phyloP scores from a whole-genome alignment of 2,888 invertebrate species.

The Alsophila aescularia region DNA sequence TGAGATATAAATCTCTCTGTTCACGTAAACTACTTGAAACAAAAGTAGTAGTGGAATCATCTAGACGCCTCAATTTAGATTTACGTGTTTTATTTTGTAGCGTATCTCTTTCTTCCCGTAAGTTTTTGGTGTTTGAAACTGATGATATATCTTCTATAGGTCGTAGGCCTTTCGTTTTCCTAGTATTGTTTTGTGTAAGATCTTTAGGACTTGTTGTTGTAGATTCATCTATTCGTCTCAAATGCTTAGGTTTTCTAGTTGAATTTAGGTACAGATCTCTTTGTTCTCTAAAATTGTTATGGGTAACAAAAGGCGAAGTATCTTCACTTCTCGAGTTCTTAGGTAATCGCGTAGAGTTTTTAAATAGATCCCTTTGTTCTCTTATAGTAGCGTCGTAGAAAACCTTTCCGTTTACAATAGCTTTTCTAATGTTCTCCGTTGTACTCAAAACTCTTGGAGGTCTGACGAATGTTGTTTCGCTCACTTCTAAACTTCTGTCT shows the following conservation, averaged over 20 bases:
- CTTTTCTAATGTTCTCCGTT: constrained; percentile 74
- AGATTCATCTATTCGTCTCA: constrained; percentile 18
- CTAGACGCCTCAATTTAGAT: constrained; percentile 2
- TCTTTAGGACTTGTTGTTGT: constrained; percentile 1
- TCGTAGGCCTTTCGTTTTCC: constrained; percentile 50
- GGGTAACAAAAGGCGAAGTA: constrained; percentile 17
- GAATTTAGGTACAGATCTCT: constrained; percentile 25
- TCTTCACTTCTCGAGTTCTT: constrained; percentile 47
- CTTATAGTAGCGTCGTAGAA: constrained; percentile 78
- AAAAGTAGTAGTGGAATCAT: background rate
- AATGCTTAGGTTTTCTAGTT: constrained; percentile 29
- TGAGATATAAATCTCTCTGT: constrained; percentile 4
- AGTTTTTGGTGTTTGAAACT: constrained; percentile 2
- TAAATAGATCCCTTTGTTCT: constrained; percentile 64
- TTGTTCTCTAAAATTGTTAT: constrained; percentile 21
- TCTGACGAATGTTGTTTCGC: constrained; percentile 73
- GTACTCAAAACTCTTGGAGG: constrained; percentile 73
- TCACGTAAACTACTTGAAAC: constrained; percentile 2
- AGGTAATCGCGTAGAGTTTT: constrained; percentile 57
- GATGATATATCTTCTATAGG: constrained; percentile 34
- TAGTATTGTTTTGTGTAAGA: constrained; percentile 36
- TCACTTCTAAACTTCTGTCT: constrained; percentile 76
- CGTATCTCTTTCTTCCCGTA: constrained; percentile 15
- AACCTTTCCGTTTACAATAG: constrained; percentile 76
- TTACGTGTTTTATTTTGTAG: constrained; percentile 10